Base-by-base conservation (phyloP, 2,797 vertebrate species). In the Phylloscopus collybita region DNA sequence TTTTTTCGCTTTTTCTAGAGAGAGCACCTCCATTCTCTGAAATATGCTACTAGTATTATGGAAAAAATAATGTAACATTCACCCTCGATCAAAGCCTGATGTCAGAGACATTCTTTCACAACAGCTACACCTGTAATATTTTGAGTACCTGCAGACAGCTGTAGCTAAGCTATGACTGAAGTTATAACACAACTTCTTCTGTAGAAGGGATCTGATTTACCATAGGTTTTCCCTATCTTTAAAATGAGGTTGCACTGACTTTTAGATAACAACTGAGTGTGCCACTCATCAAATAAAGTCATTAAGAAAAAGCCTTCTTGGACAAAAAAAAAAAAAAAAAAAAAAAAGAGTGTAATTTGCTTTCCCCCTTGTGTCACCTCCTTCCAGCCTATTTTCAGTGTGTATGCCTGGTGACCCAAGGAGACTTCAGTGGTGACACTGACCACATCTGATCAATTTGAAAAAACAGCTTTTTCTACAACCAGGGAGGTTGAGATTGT, bases 321-420 rank as follows among this genome's bases (percentile, higher is more conserved):
- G 32, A 27, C 4, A 38, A 38, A 38, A 38, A 38, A 38, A 38
- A 38, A 53, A 60, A 40, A 36, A 59, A 38, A 49, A 17, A 30
- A 57, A 34, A 9, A 16, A 1, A 25, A 3, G 2, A 49, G 13
- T 0, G 1, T 27, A 17, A 47, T 49, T 80, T 80, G 18, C 36
- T 91, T 90, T 83, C 22, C 30, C 23, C 44, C 30, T 29, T 27
- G 11, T 4, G 1, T 57, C 59, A 90, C 16, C 25, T 92, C 57
- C 59, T 73, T 82, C 64, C 56, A 69, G 36, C 23, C 57, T 57
- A 0, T 25, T 47, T 56, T 56, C 67, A 32, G 49, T 36, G 21
- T 47, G 8, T 16, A 5, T 0, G 0, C 11, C 30, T 11, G 0
- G 25, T 38, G 30, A 45, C 34, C 27, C 69, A 54, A 80, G 20